Conservation (phyloP, 2,888 invertebrate genomes). For the Acleris holmiana region DNA sequence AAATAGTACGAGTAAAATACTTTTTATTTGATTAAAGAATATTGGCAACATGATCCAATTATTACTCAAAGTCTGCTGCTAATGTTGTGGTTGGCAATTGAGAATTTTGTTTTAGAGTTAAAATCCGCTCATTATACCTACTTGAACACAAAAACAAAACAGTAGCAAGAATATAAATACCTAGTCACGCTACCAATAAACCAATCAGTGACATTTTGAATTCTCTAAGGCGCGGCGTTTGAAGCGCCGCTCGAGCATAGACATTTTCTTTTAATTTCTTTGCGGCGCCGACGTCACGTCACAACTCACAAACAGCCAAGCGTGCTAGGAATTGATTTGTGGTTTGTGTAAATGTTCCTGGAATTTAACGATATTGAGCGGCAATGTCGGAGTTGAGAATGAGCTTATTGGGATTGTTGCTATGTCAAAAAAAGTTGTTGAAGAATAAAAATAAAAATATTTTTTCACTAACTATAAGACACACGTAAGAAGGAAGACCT, state of each 20-base stretch:
- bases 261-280: slow-evolving; percentile 35
- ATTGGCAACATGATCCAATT: too few species aligned
- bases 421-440: too few species aligned
- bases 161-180: slow-evolving; percentile 27
- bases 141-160: too few species aligned
- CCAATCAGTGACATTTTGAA: slow-evolving; percentile 20
- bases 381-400: too few species aligned
- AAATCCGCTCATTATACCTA: neutral
- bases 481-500: too few species aligned
- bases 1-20: too few species aligned
- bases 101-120: too few species aligned
- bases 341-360: slow-evolving; percentile 23
- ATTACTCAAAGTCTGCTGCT: too few species aligned
- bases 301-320: neutral
- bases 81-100: neutral
- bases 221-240: slow-evolving; percentile 24
- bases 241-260: slow-evolving; percentile 27
- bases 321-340: slow-evolving; percentile 26
- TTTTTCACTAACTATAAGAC: too few species aligned
- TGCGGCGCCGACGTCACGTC: slow-evolving; percentile 27
- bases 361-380: slow-evolving; percentile 3
- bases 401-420: too few species aligned
- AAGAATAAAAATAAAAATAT: too few species aligned
- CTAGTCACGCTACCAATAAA: slow-evolving; percentile 18
- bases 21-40: too few species aligned